Base-by-base conservation (phyloP, 2,888 invertebrate genomes). In the Bembecia ichneumoniformis region DNA sequence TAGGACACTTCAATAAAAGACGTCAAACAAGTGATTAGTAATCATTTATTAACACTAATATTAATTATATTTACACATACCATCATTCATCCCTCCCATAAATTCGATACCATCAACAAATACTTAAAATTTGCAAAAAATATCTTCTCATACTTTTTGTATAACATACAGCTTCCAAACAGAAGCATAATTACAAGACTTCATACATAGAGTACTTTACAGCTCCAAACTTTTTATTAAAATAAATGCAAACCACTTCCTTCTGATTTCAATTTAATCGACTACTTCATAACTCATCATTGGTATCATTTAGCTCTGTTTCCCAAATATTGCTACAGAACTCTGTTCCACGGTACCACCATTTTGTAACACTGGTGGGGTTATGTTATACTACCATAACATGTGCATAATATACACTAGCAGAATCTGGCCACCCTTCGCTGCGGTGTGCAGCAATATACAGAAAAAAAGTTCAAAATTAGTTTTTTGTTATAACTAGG, bases 21-120 rank as follows among this genome's bases (percentile, higher is more conserved):
- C 28, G 28, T 28, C 28, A 28, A 28, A 7, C 28, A 69, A 69
- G 60, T 73, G 64, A 71, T 74, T 75, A 68, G 64, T 64, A 79
- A 73, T 77, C 74, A 66, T 64, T 80, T 75, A 77, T 72, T 77
- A 79, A 74, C 72, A 79, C 75, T 82, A 82, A 75, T 80, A 80
- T 74, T 64, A 74, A 74, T 80, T 69, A 74, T 81, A 80, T 81
- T 79, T 79, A 82, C 80, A 71, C 64, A 54, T 68, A 66, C 64
- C 64, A 60, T 57, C 70, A 64, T 68, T 66, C 74, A 66, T 63
- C 58, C 71, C 52, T 58, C 62, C 63, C 61, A 52, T 49, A 54
- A 49, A 56, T 28, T 64, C 57, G 64, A 68, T 71, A 70, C 65
- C 65, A 68, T 68, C 64, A 80, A 80, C 77, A 77, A 78, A 77